phyloP scores from a whole-genome alignment of 2,888 invertebrate species.

The Auanema freiburgensis region DNA sequence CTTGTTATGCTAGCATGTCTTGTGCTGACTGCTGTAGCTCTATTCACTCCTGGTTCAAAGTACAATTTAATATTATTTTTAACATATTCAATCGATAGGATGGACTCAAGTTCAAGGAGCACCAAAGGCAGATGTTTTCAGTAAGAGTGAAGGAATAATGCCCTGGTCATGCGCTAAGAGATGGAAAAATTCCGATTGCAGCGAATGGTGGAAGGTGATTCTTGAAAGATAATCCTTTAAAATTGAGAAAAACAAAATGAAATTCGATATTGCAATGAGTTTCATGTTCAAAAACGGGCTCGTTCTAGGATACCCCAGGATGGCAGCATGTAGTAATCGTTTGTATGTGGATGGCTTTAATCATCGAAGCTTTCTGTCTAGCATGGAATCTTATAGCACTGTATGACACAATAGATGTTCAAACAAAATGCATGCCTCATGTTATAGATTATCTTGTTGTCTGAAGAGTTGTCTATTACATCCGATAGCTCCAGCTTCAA shows the following conservation, averaged over 20 bases:
- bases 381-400: constrained; percentile 16
- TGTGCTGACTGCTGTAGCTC: constrained; percentile 32
- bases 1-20: constrained; percentile 33
- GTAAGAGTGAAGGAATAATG: constrained; percentile 17
- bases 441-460: constrained; percentile 16
- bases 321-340: constrained; percentile 20
- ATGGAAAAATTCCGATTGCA: constrained; percentile 11
- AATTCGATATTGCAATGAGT: background rate
- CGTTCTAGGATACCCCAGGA: constrained; percentile 10
- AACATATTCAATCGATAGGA: constrained; percentile 7
- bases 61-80: background rate
- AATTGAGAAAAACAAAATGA: background rate
- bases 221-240: background rate
- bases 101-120: constrained; percentile 14
- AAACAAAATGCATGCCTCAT: background rate
- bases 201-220: constrained; percentile 19
- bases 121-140: constrained; percentile 2
- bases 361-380: constrained; percentile 8
- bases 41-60: constrained; percentile 39
- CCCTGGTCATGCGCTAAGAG: constrained; percentile 21
- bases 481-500: constrained; percentile 9
- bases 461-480: constrained; percentile 16
- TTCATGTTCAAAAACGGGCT: too few species aligned
- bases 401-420: constrained; percentile 1
- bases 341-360: constrained; percentile 22